phyloP scores from a whole-genome alignment of 2,888 invertebrate species.

The Allygus modestus region DNA sequence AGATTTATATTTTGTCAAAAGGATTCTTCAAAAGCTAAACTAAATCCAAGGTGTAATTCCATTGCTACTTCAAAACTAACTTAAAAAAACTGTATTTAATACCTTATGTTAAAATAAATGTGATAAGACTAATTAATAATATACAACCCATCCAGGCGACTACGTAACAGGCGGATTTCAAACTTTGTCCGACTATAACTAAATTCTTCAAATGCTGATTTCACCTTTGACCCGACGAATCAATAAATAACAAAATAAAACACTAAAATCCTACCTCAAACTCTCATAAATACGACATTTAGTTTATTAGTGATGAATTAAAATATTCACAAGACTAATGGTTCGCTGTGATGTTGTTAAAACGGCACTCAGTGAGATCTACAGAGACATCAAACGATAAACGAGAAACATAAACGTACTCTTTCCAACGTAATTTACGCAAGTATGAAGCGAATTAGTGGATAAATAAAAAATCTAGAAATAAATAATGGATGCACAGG shows the following conservation, averaged over 20 bases:
- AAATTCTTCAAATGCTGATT: constrained; percentile 11
- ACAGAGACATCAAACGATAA: constrained; percentile 14
- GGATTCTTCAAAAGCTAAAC: too few relatives aligned
- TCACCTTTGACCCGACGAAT: not conserved
- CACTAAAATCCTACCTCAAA: constrained; percentile 6
- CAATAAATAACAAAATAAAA: constrained; percentile 26
- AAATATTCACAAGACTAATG: constrained; percentile 26
- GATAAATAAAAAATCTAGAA: constrained; percentile 7
- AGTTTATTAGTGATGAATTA: constrained; percentile 45
- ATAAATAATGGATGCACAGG: not conserved
- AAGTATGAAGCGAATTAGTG: not conserved
- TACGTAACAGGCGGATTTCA: not conserved
- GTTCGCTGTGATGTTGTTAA: constrained; percentile 48
- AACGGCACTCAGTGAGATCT: constrained; percentile 19
- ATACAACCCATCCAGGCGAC: constrained; percentile 4
- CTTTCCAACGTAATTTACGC: not conserved
- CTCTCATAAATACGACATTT: constrained; percentile 16
- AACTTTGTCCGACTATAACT: not conserved
- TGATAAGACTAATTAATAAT: too few relatives aligned
- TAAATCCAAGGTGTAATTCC: not conserved
- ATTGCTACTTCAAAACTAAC: constrained; percentile 16
- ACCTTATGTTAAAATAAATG: not conserved
- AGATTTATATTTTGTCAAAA: too few relatives aligned
- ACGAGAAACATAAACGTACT: not conserved
- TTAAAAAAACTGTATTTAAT: not conserved